A percentile compares a stretch with the other conserved stretches of the same genome.
Conservation (phyloP, 2,113 vertebrate genomes). For the Rhinogobius similis region DNA sequence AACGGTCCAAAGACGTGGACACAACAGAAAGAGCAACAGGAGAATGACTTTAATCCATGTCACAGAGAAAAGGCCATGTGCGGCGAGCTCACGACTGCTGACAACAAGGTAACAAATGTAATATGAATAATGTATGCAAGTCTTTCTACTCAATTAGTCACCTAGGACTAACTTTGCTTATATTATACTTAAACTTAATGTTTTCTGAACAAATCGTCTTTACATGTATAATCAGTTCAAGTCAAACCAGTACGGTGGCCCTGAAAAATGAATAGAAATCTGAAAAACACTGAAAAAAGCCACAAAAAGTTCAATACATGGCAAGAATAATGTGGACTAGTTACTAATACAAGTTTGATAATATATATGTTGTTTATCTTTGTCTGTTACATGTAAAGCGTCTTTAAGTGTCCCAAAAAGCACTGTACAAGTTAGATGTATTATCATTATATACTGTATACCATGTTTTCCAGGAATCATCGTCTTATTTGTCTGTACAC, state of each 20-base stretch:
- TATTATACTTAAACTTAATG: constrained; percentile 14
- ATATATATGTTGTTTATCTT: too few relatives aligned
- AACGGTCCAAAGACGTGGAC: constrained; percentile 58
- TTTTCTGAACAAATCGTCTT: constrained; percentile 39
- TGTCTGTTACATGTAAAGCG: too few relatives aligned
- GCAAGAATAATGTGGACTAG: too few relatives aligned
- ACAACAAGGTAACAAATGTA: constrained; percentile 5
- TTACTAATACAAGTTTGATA: too few relatives aligned
- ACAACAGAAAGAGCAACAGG: constrained; percentile 69
- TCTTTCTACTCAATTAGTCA: not conserved
- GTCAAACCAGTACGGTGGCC: constrained; percentile 32
- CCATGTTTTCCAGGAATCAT: too few relatives aligned
- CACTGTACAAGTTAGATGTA: too few relatives aligned
- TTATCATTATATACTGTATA: too few relatives aligned
- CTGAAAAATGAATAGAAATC: not conserved
- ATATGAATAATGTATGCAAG: not conserved
- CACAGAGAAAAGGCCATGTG: constrained; percentile 61
- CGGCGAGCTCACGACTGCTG: constrained; percentile 29
- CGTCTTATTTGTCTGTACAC: too few relatives aligned
- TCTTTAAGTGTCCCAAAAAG: too few relatives aligned
- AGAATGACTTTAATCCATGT: constrained; percentile 79
- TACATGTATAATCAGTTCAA: constrained; percentile 41
- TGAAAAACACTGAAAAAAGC: not conserved
- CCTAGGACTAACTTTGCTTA: not conserved
- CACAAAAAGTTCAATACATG: not conserved